phyloP scores from a whole-genome alignment of 2,888 invertebrate genomes.

The Adelphocoris suturalis region DNA sequence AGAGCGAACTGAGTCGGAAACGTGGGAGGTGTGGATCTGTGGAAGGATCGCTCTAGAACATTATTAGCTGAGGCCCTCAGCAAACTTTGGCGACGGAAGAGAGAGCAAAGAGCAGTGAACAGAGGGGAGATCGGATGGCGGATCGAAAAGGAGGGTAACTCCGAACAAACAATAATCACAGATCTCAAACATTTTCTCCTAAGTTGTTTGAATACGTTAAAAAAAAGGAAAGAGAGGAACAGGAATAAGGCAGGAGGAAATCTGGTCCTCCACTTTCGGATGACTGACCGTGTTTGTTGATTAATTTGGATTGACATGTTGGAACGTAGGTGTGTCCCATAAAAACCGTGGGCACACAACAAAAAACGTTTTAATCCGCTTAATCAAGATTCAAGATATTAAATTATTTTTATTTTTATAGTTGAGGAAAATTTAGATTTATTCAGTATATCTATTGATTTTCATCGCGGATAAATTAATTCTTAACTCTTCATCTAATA shows the following conservation, averaged over 20 bases:
- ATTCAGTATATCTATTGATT: no score
- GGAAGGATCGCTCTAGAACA: conserved; percentile 32
- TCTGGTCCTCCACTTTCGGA: neutral
- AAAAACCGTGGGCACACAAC: no score
- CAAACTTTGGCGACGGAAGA: conserved; percentile 24
- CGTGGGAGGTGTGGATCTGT: conserved; percentile 11
- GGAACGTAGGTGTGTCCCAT: neutral
- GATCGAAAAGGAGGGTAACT: conserved; percentile 11
- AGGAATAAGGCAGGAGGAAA: neutral
- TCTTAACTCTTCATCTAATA: no score
- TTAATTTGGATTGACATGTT: neutral
- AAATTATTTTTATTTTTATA: no score
- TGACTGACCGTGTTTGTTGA: conserved; percentile 10
- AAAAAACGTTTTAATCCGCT: no score
- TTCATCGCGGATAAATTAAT: no score
- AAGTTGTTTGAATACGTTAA: conserved; percentile 53
- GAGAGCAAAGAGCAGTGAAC: conserved; percentile 18
- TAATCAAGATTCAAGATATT: no score
- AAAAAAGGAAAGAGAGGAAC: neutral
- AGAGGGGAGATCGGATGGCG: conserved; percentile 27
- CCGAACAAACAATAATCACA: conserved; percentile 54
- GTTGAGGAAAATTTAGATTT: no score
- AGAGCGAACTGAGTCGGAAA: conserved; percentile 20
- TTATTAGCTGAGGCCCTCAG: conserved; percentile 51
- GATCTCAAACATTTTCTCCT: conserved; percentile 54